Evolutionary conservation across 2,113 vertebrate genomes (phyloP).

Genomic region (Sus scrofa): T2T-Sscrofa CM000817.6:167766501-167767000

Average conservation of each 20-base stretch:
- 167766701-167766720: neutral
- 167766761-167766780: neutral
- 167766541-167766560: neutral
- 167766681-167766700: neutral
- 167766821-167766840: conserved; percentile 12
- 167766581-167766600: neutral
- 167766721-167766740: neutral
- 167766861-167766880: neutral
- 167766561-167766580: neutral
- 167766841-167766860: neutral
- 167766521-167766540: neutral
- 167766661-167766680: neutral
- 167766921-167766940: neutral
- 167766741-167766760: neutral
- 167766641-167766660: neutral
- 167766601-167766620: neutral
- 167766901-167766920: neutral
- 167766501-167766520: neutral
- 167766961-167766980: too few relatives aligned
- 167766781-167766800: neutral
- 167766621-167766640: neutral
- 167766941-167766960: neutral
- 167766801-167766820: neutral
- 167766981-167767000: too few relatives aligned
- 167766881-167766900: neutral